Base-by-base conservation (phyloP, 2,888 invertebrate species). In the Hirtodrosophila trivittata region DNA sequence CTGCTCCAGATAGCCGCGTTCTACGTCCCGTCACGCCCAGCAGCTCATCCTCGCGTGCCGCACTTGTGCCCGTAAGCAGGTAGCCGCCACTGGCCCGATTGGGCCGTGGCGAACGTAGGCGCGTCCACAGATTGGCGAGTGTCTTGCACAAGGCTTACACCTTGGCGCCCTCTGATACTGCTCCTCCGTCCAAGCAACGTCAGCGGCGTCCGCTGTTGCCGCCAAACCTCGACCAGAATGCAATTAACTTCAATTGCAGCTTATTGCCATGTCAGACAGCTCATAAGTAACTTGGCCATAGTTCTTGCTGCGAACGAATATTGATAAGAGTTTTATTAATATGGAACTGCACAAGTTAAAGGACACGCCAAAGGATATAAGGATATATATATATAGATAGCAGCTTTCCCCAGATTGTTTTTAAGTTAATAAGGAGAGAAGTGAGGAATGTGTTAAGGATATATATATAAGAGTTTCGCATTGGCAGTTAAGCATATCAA, bases 101-200 rank as follows among this genome's bases (percentile, higher is more conserved):
- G 88, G 91, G 90, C 91, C 90, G 91, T 89, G 90, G 90, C 89
- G 89, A 88, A 80, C 88, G 88, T 63, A 90, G 75, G 59, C 89
- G 88, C 67, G 89, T 87, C 91, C 91, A 91, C 90, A 90, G 89
- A 89, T 91, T 90, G 89, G 86, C 86, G 81, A 89, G 65, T 80
- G 68, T 89, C 70, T 80, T 80, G 70, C 83, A 77, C 66, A 60
- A 57, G 71, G 86, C 47, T 74, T 58, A 51, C 70, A 74, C 69
- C 75, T 75, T 71, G 75, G 70, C 70, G 70, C 70, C 75, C 42
- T 42, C 35, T 45, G 16, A 49, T 12, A 50, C 16, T 21, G 52
- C 54, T n/a, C 33, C 38, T 7, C 9, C 9, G 9, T 16, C 25
- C 28, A 2, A 8, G 5, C 5, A n/a, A 28, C 28, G 9, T 35